Evolutionary conservation across 1,140 invertebrate genomes (phyloP), one percentile per base, ranked within the genome.

Genomic region (Trigoniulus corallinus): DNA sequence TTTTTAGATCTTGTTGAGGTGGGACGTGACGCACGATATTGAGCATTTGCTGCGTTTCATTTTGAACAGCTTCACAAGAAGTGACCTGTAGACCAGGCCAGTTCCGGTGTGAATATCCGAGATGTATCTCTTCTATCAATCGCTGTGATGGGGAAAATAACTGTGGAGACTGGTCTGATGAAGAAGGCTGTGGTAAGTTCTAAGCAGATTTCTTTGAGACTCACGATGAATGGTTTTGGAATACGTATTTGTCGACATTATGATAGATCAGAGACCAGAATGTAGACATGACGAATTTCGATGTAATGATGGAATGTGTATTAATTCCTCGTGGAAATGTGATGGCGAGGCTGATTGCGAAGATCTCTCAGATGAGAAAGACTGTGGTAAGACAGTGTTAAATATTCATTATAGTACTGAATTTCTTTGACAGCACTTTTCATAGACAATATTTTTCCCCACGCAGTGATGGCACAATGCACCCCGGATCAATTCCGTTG

Each of bases 341-440:
- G 72, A 86, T 62, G 73, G 76, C 52, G 62, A 71, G 18, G 61
- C 63, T 26, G 79, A 86, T 58, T 87, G 84, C 62, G 58, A 59
- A n/a, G 80, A 83, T 59, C 69, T 73, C 49, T 77, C 77, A 29
- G 84, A 88, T 69, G 84, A 88, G 69, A 66, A 63, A 34, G 67
- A 73, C 61, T 81, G 78, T 62, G 39, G 48, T 50, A 50, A 49
- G 34, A 26, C 4, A 4, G 22, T 37, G 10, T 10, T 45, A 10
- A 45, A 45, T 20, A n/a, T n/a, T 39, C n/a, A n/a, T n/a, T 34
- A 7, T 34, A 7, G 7, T 34, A 7, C 15, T 34, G 7, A 34
- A 34, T 34, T 34, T 34, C 18, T 7, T 44, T 44, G 4, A 44
- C 18, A 44, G 42, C 21, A 44, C 7, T 10, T 20, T 4, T 7